phyloP scores from a whole-genome alignment of 2,888 invertebrate species.

The Chouioia cunea region DNA sequence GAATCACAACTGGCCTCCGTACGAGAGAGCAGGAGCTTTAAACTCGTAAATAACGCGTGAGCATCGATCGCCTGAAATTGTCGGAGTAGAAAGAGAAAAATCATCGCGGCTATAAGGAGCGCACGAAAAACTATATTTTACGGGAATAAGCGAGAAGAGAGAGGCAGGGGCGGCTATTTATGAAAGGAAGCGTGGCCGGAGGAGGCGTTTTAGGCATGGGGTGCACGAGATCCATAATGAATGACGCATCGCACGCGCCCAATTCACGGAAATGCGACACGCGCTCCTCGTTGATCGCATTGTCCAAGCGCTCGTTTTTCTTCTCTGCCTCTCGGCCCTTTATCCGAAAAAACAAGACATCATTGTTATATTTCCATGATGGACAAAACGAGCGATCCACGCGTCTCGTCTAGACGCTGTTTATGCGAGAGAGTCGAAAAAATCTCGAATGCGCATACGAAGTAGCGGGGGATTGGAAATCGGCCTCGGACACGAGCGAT shows the following conservation, averaged over 20 bases:
- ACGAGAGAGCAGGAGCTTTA: no score
- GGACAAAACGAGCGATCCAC: background rate
- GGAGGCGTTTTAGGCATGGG: background rate
- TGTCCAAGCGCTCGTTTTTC: background rate
- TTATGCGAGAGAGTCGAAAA: no score
- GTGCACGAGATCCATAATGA: constrained; percentile 25
- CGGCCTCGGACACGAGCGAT: no score
- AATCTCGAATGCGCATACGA: no score
- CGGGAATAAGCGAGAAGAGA: background rate
- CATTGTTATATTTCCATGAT: no score
- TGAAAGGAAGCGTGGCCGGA: constrained; percentile 8
- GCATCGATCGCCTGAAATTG: background rate
- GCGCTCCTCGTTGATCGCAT: constrained; percentile 3
- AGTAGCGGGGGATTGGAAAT: no score
- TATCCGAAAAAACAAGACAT: background rate
- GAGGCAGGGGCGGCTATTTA: constrained; percentile 5
- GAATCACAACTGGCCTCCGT: no score
- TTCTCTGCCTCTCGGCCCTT: no score
- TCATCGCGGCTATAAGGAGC: background rate
- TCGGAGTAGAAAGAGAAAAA: background rate
- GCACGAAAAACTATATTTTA: background rate
- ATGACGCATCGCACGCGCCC: constrained; percentile 33
- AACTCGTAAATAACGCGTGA: background rate
- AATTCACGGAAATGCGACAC: constrained; percentile 28
- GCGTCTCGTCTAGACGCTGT: no score